phyloP scores from a whole-genome alignment of 2,113 vertebrate species.

The Enhydra lutris region DNA sequence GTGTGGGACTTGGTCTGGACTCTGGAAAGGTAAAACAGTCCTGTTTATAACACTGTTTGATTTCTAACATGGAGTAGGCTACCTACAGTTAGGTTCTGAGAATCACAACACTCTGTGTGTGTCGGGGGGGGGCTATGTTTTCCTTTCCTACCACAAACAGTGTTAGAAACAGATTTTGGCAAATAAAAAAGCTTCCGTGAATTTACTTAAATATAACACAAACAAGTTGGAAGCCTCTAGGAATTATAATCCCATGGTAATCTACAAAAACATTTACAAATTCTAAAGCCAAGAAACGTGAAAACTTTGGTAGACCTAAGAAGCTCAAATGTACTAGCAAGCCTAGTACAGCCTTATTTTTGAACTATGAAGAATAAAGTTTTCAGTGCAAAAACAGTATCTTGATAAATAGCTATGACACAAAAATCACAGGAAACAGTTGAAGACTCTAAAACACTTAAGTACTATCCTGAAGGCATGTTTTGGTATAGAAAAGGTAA shows the following conservation, averaged over 20 bases:
- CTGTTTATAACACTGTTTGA: not conserved
- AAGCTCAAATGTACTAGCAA: not conserved
- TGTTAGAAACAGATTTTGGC: not conserved
- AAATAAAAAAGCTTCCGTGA: not conserved
- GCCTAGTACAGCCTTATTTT: not conserved
- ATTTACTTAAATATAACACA: not conserved
- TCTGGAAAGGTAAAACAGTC: not conserved
- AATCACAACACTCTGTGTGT: not conserved
- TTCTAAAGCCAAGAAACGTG: not conserved
- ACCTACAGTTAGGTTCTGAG: not conserved
- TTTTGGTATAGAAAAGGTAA: constrained; percentile 18
- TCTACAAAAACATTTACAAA: not conserved
- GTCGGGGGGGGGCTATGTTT: not conserved
- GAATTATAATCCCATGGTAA: not conserved
- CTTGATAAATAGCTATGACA: constrained; percentile 54
- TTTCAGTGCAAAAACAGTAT: constrained; percentile 61
- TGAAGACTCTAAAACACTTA: constrained; percentile 26
- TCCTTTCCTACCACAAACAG: not conserved
- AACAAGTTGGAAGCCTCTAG: not conserved
- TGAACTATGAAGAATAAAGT: constrained; percentile 40
- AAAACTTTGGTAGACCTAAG: constrained; percentile 16
- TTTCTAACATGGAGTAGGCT: not conserved
- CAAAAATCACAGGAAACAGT: not conserved
- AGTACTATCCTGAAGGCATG: not conserved
- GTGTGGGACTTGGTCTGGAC: not conserved